Evolutionary conservation across 2,888 invertebrate genomes (phyloP), one percentile per base, ranked within the genome.

Genomic region (Lasioglossum zephyrum): DNA sequence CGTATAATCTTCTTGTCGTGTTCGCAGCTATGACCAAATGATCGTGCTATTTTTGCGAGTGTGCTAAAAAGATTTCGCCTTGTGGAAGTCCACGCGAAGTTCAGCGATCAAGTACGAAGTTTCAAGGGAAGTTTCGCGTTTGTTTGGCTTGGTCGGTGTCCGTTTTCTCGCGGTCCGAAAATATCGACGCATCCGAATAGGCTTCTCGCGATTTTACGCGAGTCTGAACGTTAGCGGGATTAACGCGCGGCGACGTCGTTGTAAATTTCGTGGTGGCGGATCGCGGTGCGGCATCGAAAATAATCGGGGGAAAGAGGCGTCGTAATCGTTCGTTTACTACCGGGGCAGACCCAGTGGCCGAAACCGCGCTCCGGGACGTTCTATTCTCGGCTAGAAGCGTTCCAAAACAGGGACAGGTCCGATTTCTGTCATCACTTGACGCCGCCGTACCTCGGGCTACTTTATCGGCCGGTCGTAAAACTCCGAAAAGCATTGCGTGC

Each of bases 321-420:
- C 41, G 69, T 11, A 69, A 75, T 73, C 66, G 69, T 36, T 72
- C 41, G 31, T 63, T 70, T 31, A 36, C 60, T 44, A 44, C 41
- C 76, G 53, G 69, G 31, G 41, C 22, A 53, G 75, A 44, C 76
- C 69, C 70, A 79, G 69, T 78, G 74, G 47, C 82, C 78, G 49
- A 73, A 63, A 72, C n/a, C 72, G 36, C 73, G 73, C 69, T 63
- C 49, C 73, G 69, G 18, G 44, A n/a, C 75, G 63, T 36, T 83
- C 89, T 89, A 89, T 89, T 89, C 77, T 86, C 73, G 53, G 82
- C 76, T n/a, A 41, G 75, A 72, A 74, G 63, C 80, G 85, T 78
- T 78, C 84, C 87, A 84, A 89, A 89, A 81, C 78, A 77, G 87
- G 76, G 57, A 63, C 88, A 89, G 81, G 72, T 83, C 87, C 85